phyloP scores from a whole-genome alignment of 2,113 vertebrate species.

The Pseudonaja textilis region DNA sequence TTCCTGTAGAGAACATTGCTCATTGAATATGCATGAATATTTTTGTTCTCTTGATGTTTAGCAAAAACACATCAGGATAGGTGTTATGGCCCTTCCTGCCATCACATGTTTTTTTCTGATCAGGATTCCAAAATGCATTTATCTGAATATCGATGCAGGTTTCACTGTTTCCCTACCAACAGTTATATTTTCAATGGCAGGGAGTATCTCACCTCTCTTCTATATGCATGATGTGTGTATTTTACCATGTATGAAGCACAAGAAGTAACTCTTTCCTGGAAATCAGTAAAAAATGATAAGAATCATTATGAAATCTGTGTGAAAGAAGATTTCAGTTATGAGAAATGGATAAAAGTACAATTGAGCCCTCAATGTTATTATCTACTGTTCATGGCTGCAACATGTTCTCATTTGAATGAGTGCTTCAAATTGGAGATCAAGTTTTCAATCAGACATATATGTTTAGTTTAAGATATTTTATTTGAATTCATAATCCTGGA shows the following conservation, averaged over 20 bases:
- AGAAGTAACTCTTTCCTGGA: neutral
- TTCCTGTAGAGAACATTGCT: neutral
- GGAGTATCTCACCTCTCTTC: neutral
- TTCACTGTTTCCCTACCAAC: neutral
- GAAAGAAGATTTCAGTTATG: neutral
- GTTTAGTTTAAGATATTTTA: neutral
- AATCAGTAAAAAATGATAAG: neutral
- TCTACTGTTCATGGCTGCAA: neutral
- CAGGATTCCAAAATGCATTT: neutral
- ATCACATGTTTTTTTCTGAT: neutral
- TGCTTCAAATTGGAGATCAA: neutral
- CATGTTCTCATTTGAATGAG: neutral
- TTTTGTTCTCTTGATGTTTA: neutral
- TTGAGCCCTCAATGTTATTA: neutral
- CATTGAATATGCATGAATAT: neutral
- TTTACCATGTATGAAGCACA: neutral
- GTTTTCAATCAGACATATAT: neutral
- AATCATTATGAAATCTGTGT: neutral
- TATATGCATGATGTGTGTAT: neutral
- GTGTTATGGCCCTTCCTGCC: neutral
- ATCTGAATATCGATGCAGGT: neutral
- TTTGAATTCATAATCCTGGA: constrained; percentile 15
- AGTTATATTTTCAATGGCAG: neutral
- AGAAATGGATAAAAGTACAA: neutral
- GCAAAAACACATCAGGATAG: neutral